phyloP scores from a whole-genome alignment of 2,888 invertebrate genomes.

The Polyommatus icarus region DNA sequence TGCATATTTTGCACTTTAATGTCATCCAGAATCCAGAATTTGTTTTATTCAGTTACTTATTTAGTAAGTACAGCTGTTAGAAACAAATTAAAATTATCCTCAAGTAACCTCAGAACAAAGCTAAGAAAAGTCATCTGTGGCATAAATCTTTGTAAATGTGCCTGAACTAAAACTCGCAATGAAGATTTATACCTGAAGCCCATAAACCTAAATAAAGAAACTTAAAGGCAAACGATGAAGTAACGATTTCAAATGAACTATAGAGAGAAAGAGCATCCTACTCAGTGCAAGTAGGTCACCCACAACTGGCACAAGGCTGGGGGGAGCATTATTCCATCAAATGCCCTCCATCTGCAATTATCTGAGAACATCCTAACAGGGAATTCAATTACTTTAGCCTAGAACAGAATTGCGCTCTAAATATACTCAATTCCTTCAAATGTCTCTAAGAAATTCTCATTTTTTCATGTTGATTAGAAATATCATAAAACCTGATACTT shows the following conservation, averaged over 20 bases:
- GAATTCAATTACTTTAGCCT: slow-evolving; percentile 35
- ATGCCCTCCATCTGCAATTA: slow-evolving; percentile 44
- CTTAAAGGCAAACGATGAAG: slow-evolving; percentile 32
- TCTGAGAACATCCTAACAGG: slow-evolving; percentile 33
- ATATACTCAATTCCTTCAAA: not conserved
- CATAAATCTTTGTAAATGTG: not conserved
- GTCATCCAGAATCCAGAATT: not conserved
- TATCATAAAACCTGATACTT: too few species aligned
- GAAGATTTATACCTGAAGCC: not conserved
- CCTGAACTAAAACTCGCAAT: not conserved
- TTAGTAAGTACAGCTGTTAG: not conserved
- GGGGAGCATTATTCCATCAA: slow-evolving; percentile 76
- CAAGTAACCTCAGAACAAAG: not conserved
- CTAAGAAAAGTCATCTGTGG: not conserved
- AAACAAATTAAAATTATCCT: not conserved
- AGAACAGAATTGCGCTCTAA: slow-evolving; percentile 31
- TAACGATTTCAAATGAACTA: slow-evolving; percentile 31
- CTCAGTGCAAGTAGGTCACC: slow-evolving; percentile 63
- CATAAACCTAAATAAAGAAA: not conserved
- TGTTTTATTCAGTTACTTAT: not conserved
- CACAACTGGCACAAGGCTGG: slow-evolving; percentile 69
- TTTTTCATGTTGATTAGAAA: too few species aligned
- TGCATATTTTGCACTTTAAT: not conserved
- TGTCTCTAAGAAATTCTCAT: not conserved
- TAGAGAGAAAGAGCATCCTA: slow-evolving; percentile 66